Conservation (phyloP, 64 coral and sea anemone species). For the Montipora cactus region DNA sequence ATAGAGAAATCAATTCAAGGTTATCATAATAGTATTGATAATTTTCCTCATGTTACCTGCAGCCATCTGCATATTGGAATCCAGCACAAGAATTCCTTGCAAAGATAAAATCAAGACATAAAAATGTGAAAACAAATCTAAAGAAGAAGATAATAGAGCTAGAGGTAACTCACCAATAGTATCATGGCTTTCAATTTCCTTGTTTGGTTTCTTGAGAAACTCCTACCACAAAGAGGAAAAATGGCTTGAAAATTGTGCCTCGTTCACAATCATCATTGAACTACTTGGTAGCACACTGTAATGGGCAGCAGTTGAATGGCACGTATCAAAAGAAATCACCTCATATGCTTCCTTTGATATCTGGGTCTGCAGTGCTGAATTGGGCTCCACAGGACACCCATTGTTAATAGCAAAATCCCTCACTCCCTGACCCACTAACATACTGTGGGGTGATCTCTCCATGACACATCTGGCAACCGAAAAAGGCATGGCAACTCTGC, state of each 20-base stretch:
- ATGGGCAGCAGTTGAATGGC: background rate
- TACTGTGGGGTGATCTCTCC: conserved; percentile 75
- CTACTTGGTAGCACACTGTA: too few relatives aligned
- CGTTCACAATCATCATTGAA: too few relatives aligned
- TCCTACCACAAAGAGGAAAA: background rate
- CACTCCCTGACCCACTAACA: conserved; percentile 64
- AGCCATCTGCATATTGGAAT: conserved; percentile 6
- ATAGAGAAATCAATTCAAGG: background rate
- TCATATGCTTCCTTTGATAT: conserved; percentile 41
- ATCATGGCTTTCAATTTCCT: conserved; percentile 28
- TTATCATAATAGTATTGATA: too few relatives aligned
- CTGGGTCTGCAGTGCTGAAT: conserved; percentile 59
- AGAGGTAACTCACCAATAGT: conserved; percentile 32
- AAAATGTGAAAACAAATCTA: background rate
- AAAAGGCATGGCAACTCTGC: conserved; percentile 57
- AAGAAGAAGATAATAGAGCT: background rate
- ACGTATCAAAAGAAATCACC: background rate
- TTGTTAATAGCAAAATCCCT: conserved; percentile 54
- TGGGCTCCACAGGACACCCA: conserved; percentile 60
- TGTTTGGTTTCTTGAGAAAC: conserved; percentile 3
- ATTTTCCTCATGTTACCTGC: conserved; percentile 10
- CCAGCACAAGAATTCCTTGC: conserved; percentile 21
- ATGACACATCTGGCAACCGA: conserved; percentile 70
- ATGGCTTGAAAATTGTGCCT: background rate
- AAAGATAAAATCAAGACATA: background rate